Base-by-base conservation (phyloP, 2,797 vertebrate genomes). In the Microchirus variegatus region DNA sequence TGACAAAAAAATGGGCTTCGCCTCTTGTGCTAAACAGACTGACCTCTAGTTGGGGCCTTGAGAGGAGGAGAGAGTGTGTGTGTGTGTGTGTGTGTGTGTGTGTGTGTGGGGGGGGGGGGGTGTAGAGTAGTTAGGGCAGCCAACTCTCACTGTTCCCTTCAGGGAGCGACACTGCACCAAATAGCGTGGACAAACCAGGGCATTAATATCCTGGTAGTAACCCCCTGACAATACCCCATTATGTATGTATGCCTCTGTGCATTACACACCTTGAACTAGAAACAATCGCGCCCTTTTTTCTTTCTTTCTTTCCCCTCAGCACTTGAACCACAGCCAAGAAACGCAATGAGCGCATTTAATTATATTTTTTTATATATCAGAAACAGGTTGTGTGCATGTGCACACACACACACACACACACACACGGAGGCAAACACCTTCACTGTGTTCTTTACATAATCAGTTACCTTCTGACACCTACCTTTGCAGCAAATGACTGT, bases 121-220 rank as follows among this genome's bases (percentile, higher is more conserved):
- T 77, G 85, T 70, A 73, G 82, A 75, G 84, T 83, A 87, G 87
- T 88, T 89, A 90, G 89, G 90, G 88, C 90, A 84, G 78, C 75
- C 60, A 77, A 75, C 78, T 87, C 88, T 84, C 80, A 73, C 81
- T 75, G 84, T 87, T 92, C 86, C 90, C 91, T 90, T 92, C 83
- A 80, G 90, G 89, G 87, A 93, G 87, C 88, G 71, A 87, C 83
- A 90, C 81, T 87, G 88, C 87, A 89, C 87, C 87, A 91, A 90
- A 90, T 84, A 87, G 83, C 88, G 71, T 76, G 85, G 85, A 83
- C 85, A 80, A 89, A 90, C 85, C 87, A 86, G 68, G 69, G 85
- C 89, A 93, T 93, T 93, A 93, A 93, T 93, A 93, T 92, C 89
- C 81, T 77, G 74, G 73, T 84, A 81, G 84, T 86, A 90, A 89